phyloP scores from a whole-genome alignment of 2,113 vertebrate genomes.

The Alethe diademata region DNA sequence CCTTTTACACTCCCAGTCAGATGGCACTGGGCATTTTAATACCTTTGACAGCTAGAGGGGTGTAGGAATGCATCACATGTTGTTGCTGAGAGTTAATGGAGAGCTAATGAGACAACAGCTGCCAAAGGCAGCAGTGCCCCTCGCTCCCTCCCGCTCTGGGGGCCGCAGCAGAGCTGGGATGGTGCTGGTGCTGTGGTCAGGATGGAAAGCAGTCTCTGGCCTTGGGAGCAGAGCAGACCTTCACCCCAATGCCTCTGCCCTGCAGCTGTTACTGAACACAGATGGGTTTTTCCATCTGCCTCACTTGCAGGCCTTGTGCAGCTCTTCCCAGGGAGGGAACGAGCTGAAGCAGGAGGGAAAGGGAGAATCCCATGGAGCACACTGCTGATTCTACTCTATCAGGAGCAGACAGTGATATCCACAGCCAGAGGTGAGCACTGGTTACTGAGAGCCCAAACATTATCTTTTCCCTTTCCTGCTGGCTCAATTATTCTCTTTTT shows the following conservation, averaged over 20 bases:
- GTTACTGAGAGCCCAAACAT: neutral
- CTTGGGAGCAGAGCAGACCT: neutral
- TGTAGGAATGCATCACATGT: neutral
- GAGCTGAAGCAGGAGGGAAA: neutral
- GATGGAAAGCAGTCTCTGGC: neutral
- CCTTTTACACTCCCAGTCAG: neutral
- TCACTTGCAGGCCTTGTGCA: neutral
- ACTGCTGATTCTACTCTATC: neutral
- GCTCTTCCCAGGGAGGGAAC: neutral
- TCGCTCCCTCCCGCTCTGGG: neutral
- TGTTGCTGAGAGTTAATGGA: conserved; percentile 1
- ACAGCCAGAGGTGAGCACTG: neutral
- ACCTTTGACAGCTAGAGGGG: neutral
- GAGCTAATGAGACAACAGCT: conserved; percentile 47
- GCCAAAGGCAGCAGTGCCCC: neutral
- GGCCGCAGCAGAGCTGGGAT: neutral
- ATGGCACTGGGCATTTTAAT: neutral
- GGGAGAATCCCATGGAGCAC: neutral
- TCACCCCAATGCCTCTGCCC: neutral
- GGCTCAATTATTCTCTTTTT: neutral
- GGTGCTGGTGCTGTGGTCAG: neutral
- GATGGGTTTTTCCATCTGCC: conserved; percentile 21
- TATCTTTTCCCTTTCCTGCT: neutral
- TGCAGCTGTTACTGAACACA: neutral
- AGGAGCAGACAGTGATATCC: neutral